Evolutionary conservation across 1,140 invertebrate genomes (phyloP), one percentile per base, ranked within the genome.

Genomic region (Chironomus striatipennis): DNA sequence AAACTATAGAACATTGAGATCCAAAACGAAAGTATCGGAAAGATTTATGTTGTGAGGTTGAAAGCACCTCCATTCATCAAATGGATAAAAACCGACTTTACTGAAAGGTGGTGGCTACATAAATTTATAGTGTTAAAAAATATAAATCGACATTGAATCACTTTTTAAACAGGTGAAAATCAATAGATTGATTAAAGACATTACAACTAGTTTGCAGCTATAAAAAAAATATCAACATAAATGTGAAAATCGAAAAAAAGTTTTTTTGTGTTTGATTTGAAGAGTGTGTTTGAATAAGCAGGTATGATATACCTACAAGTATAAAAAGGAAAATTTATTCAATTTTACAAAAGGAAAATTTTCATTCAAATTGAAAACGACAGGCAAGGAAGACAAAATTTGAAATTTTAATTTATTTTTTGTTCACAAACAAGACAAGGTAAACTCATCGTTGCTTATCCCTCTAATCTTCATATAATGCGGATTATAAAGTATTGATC

Each of bases 141-240:
- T 21, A 24, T 21, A 70, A 73, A 34, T 34, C 24, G 24, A 34
- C 24, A 34, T 34, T 34, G 24, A 5, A 34, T 34, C 24, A 34
- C 24, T 2, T 34, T 34, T 34, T 24, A 21, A 7, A 7, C 21
- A 73, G 5, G 34, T 24, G 12, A 73, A 73, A 73, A 73, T 73
- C 34, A 73, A 73, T 73, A 42, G 70, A 73, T 34, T 34, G 24
- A 34, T 34, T 81, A 80, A n/a, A 79, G 78, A 79, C 75, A 7
- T 43, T 77, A 65, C 24, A 75, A 73, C 47, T n/a, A n/a, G n/a
- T n/a, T n/a, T n/a, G n/a, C n/a, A n/a, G n/a, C n/a, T n/a, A n/a
- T n/a, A n/a, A n/a, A n/a, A n/a, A n/a, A n/a, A n/a, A 7, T 12
- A 57, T 10, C 47, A 57, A 57, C 47, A 10, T 57, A 57, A 57